These are phyloP conservation scores for Hypomecis atomaria DNA, from an alignment of 2,888 invertebrate species.

Conservation along the genomic window DNA sequence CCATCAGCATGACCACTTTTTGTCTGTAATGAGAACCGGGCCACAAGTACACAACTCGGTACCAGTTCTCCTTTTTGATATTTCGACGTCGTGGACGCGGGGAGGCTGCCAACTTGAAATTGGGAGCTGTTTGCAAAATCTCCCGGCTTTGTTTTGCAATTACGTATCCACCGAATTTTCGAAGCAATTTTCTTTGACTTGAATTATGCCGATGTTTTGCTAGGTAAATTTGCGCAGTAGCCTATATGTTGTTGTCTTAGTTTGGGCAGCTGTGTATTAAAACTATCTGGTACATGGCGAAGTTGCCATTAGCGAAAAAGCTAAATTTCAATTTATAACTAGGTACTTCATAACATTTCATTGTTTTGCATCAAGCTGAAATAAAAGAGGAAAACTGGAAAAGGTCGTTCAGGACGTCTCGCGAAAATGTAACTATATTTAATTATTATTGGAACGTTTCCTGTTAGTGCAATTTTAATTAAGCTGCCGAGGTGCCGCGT, in stretches of 20 bases:
- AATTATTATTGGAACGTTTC: conserved; percentile 54
- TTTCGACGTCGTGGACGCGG: conserved; percentile 48
- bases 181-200: conserved; percentile 32
- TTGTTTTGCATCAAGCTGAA: conserved; percentile 53
- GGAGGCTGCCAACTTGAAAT: conserved; percentile 37
- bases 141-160: conserved; percentile 37
- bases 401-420: conserved; percentile 61
- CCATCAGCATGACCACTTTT: conserved; percentile 57
- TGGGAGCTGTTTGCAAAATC: conserved; percentile 27
- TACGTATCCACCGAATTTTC: conserved; percentile 29
- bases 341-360: too few relatives aligned
- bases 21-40: conserved; percentile 51
- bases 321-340: too few relatives aligned
- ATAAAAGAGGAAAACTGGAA: conserved; percentile 51
- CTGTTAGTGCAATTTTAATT: conserved; percentile 56
- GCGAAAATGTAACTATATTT: conserved; percentile 46
- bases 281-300: conserved; percentile 23
- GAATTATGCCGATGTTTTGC: conserved; percentile 32
- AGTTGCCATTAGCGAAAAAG: neutral
- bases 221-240: conserved; percentile 22
- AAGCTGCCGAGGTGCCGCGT: conserved; percentile 24
- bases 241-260: conserved; percentile 7
- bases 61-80: conserved; percentile 49
- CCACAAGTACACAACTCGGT: conserved; percentile 44
- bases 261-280: too few relatives aligned